Conservation (phyloP, 2,113 vertebrate species). For the Dromiciops gliroides region DNA sequence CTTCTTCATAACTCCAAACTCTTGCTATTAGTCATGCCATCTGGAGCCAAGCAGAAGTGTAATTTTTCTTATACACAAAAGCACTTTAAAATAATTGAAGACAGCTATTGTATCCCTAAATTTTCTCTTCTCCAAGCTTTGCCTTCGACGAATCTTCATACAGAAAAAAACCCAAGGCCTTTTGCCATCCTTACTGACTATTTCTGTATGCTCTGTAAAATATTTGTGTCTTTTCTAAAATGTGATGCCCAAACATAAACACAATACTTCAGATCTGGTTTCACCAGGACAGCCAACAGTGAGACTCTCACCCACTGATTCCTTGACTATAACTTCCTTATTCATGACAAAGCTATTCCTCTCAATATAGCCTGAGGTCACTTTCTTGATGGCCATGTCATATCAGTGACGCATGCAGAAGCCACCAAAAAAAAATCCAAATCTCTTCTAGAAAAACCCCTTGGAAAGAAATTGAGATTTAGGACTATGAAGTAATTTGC, state of each 20-base stretch:
- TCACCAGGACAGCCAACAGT: too few relatives aligned
- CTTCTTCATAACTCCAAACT: neutral
- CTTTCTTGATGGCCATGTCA: too few relatives aligned
- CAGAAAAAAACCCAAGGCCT: neutral
- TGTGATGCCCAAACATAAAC: neutral
- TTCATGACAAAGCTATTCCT: too few relatives aligned
- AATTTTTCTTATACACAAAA: neutral
- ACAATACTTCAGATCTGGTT: too few relatives aligned
- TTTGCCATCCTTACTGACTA: neutral
- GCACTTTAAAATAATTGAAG: neutral
- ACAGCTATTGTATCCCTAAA: neutral
- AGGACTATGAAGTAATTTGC: too few relatives aligned
- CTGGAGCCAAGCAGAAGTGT: neutral
- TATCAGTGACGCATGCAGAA: too few relatives aligned
- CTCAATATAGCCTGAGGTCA: too few relatives aligned
- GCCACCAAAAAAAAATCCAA: too few relatives aligned
- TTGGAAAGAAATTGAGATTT: too few relatives aligned
- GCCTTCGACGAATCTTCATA: neutral
- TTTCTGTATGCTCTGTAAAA: neutral
- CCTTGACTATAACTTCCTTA: too few relatives aligned
- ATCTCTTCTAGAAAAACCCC: too few relatives aligned
- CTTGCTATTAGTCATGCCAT: neutral
- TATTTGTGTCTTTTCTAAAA: neutral
- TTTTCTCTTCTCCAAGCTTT: neutral
- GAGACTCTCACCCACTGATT: too few relatives aligned